Conservation (phyloP, 1,140 invertebrate genomes). For the Octopus sinensis region DNA sequence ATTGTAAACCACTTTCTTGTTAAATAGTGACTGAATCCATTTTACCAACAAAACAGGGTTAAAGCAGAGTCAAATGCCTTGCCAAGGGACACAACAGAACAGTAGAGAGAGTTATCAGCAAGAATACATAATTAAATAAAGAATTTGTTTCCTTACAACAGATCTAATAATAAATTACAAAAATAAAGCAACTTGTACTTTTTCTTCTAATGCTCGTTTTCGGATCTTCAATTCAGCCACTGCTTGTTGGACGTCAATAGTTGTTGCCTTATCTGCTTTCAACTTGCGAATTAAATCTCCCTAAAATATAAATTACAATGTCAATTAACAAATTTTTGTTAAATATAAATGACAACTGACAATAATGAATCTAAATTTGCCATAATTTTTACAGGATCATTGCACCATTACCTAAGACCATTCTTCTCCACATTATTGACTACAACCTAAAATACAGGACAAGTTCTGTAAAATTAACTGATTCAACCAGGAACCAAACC, state of each 20-base stretch:
- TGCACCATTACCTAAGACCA: not conserved
- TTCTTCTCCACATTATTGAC: not conserved
- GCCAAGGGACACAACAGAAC: no score
- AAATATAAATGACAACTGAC: not conserved
- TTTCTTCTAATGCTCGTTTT: slow-evolving; percentile 91
- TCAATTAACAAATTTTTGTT: not conserved
- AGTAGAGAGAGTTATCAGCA: no score
- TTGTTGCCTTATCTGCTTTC: slow-evolving; percentile 80
- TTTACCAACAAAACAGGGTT: no score
- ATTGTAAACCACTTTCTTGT: no score
- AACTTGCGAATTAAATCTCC: slow-evolving; percentile 85
- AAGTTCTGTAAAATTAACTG: not conserved
- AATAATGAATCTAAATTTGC: no score
- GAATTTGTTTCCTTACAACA: no score
- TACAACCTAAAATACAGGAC: not conserved
- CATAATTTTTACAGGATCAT: not conserved
- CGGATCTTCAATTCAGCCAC: slow-evolving; percentile 86
- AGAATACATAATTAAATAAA: no score
- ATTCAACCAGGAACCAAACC: not conserved
- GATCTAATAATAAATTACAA: no score
- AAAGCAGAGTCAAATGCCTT: no score
- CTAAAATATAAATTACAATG: slow-evolving; percentile 53
- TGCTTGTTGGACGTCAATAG: slow-evolving; percentile 88
- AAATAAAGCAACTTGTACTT: slow-evolving; percentile 52
- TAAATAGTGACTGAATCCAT: no score